Conservation (phyloP, 2,113 vertebrate genomes). For the Centropus unirufus region DNA sequence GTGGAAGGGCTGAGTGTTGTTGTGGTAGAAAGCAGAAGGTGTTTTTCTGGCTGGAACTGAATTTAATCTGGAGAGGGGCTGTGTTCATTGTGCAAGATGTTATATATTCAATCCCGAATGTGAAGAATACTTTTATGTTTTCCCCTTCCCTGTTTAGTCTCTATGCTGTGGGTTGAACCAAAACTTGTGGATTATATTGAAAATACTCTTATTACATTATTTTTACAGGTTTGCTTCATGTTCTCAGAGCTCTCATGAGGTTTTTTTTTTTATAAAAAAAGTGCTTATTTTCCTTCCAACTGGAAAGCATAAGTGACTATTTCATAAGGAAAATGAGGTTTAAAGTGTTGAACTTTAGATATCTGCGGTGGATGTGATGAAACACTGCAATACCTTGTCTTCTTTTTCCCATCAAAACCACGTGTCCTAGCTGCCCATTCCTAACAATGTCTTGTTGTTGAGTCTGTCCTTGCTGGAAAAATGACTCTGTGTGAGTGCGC, state of each 20-base stretch:
- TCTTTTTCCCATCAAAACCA: not conserved
- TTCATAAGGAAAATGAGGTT: not conserved
- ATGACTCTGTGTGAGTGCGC: constrained; percentile 4
- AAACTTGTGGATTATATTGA: not conserved
- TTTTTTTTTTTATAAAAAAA: not conserved
- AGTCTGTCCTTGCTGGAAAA: not conserved
- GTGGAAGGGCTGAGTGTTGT: not conserved
- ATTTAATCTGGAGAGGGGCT: not conserved
- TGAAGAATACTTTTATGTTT: not conserved
- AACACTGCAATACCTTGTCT: not conserved
- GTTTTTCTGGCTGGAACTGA: not conserved
- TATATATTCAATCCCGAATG: not conserved
- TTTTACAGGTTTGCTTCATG: not conserved
- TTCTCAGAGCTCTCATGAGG: not conserved
- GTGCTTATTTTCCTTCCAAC: not conserved
- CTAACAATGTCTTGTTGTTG: constrained; percentile 65
- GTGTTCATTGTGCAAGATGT: not conserved
- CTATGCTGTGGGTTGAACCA: fast-evolving
- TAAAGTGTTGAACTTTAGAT: not conserved
- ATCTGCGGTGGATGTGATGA: not conserved
- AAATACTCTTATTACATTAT: not conserved
- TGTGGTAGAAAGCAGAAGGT: not conserved
- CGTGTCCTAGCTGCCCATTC: not conserved
- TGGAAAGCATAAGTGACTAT: not conserved
- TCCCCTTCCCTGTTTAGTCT: not conserved